Base-by-base conservation (phyloP, 2,113 vertebrate genomes). In the Chloropsis hardwickii region DNA sequence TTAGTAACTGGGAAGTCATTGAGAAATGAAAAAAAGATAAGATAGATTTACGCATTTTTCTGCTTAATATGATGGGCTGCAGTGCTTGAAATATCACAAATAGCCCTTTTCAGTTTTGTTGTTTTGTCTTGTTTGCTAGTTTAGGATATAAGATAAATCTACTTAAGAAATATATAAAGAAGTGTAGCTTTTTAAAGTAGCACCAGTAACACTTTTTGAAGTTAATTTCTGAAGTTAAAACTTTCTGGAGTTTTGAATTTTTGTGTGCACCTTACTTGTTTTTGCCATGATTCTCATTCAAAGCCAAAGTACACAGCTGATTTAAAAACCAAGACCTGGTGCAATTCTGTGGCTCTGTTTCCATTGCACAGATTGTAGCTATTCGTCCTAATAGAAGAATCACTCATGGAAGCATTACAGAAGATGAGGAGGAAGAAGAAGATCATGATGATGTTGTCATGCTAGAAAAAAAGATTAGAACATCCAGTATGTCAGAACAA, bases 401-500 rank as follows among this genome's bases (percentile, higher is more conserved):
- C 4, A 97, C 94, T 24, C 98, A 98, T 28, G 97, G 98, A 13
- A 98, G 98, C 2, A 91, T 98, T 29, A 21, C 96, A 62, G 98
- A 97, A 39, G 99, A 99, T 17, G 99, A 98, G 3, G 98, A 98
- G 29, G 99, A 99, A 3, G 99, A 99, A 10, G 99, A 99, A 48
- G 99, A 99, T 86, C 98, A 98, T 2, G 99, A 99, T 96, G 99
- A 99, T 88, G 98, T 97, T 12, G 94, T 98, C 23, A 94, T 98
- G 60, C 96, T 99, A 77, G 99, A 99, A 96, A 99, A 97, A 93
- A 99, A 99, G 94, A 98, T 99, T 12, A 98, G 98, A 44, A 96
- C 96, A 5, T 99, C 98, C 37, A 98, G 96, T 83, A 99, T 99
- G 99, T 98, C 99, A 3, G 99, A 99, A 74, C 98, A 98, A 79